Evolutionary conservation across 2,113 vertebrate species (phyloP), one percentile per base, ranked within the genome.

Genomic region (Pelvicachromis taeniatus): DNA sequence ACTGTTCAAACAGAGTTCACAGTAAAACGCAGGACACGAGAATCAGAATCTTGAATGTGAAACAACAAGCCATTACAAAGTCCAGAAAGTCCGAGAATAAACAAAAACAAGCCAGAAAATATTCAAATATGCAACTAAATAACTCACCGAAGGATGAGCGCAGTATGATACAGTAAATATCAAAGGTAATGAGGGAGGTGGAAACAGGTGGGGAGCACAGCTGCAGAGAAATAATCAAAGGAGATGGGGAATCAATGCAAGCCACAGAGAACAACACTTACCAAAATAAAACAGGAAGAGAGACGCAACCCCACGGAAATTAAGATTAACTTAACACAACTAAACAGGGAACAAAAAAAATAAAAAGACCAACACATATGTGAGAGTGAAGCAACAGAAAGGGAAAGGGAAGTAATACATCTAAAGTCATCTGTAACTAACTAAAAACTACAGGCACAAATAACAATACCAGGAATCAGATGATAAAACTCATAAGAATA

Each of bases 381-480:
- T 0, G 1, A 12, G 31, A 35, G 59, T 35, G 17, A 63, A 35
- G 31, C 31, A 38, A 38, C 10, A 35, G 59, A 63, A 63, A 63
- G 31, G 59, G 9, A 63, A 63, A 35, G 17, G 31, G 59, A 63
- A 63, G 31, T 63, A 0, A 63, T 19, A 12, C 35, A 63, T 0
- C 31, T 63, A n/a, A 38, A 63, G 31, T 63, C 3, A 38, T 63
- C 35, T 63, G 35, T 29, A 63, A 63, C 31, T 0, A 63, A 63
- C 17, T 0, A 38, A 63, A 63, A 63, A n/a, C 10, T 0, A n/a
- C 31, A 63, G 59, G 59, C 31, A 4, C 59, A 63, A 63, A 63
- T 38, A 63, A 63, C 31, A 38, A 63, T n/a, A 38, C 59, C 59
- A 63, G 59, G 29, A 29, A 29, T 29, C 29, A 29, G 29, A 29